Base-by-base conservation (phyloP, 2,888 invertebrate genomes). In the Esperia sulphurella region DNA sequence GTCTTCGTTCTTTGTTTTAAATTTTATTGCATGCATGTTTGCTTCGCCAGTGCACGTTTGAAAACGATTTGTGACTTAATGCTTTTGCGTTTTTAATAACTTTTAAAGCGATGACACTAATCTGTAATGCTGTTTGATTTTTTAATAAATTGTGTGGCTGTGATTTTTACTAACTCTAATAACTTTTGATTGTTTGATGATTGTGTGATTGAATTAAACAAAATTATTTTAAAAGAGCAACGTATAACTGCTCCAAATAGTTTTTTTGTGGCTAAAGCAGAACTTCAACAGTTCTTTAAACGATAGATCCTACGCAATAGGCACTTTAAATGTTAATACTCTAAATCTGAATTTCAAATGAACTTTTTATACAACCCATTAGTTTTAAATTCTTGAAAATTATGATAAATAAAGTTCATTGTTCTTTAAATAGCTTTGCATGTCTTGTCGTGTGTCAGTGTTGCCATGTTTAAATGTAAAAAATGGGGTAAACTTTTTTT, bases 181-280 rank as follows among this genome's bases (percentile, higher is more conserved):
- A 21, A 35, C 12, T 33, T 46, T 46, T 41, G 83, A 79, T 72
- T 79, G 83, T 63, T 74, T 70, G 80, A 83, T 70, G 83, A 71
- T 59, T 77, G 83, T 71, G 63, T 79, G 83, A 71, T 67, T 60
- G 71, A 70, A 59, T 12, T 37, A 12, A 43, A 47, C 43, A 35
- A 21, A 21, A 21, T 5, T 21, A 5, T 21, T 21, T 21, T 21
- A 21, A 58, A 66, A 67, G 58, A 67, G 74, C 76, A 76, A 68
- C 67, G 43, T 75, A 73, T 76, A 57, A 71, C 73, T 76, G 75
- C 70, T 70, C 49, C 55, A 53, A 49, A 33, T 58, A 54, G 9
- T 45, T 14, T 39, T 39, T 35, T 8, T 76, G 75, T 78, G 67
- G 78, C 73, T 78, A 80, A 79, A 65, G 55, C 50, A 48, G 47